Percentiles rank a stretch among this genome's conserved stretches.
These are phyloP conservation scores for Brachyhypopomus occidentalis DNA, from an alignment of 2,113 vertebrate genomes.

Conservation along the genomic window DNA sequence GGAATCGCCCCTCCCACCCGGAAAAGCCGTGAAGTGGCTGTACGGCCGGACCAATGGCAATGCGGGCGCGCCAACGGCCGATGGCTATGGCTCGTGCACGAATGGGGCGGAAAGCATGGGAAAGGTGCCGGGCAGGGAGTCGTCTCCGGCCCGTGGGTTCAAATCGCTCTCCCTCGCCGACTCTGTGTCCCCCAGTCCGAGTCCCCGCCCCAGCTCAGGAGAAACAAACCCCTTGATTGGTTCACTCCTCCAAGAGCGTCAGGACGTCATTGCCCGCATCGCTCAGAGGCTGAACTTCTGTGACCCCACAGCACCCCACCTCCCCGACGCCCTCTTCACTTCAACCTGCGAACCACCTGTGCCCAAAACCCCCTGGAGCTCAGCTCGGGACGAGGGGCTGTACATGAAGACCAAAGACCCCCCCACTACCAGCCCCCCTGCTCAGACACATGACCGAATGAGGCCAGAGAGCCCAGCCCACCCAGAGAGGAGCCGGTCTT, in stretches of 20 bases:
- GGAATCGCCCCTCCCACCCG: slow-evolving; percentile 66
- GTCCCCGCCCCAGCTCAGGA: slow-evolving; percentile 72
- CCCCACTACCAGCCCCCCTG: slow-evolving; percentile 44
- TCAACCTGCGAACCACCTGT: slow-evolving; percentile 65
- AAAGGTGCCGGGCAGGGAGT: slow-evolving; percentile 72
- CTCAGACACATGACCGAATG: slow-evolving; percentile 53
- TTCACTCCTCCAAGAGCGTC: slow-evolving; percentile 92
- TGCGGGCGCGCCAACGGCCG: slow-evolving; percentile 71
- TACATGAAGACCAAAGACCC: slow-evolving; percentile 85
- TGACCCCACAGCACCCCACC: slow-evolving; percentile 84
- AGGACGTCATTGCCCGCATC: slow-evolving; percentile 96
- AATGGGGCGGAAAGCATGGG: slow-evolving; percentile 66
- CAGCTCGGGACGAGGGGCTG: slow-evolving; percentile 74
- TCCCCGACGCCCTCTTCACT: slow-evolving; percentile 78
- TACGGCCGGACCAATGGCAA: slow-evolving; percentile 74
- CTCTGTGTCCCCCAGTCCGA: slow-evolving; percentile 66
- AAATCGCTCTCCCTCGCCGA: slow-evolving; percentile 85
- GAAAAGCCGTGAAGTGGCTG: slow-evolving; percentile 81
- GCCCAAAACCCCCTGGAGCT: slow-evolving; percentile 78
- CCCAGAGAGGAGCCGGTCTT: slow-evolving; percentile 67
- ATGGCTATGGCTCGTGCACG: slow-evolving; percentile 68
- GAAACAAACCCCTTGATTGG: slow-evolving; percentile 92
- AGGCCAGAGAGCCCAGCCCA: slow-evolving; percentile 64
- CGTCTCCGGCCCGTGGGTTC: slow-evolving; percentile 76
- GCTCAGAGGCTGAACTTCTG: slow-evolving; percentile 96